Base-by-base conservation (phyloP, 2,797 vertebrate species). In the Apogon talboti region DNA sequence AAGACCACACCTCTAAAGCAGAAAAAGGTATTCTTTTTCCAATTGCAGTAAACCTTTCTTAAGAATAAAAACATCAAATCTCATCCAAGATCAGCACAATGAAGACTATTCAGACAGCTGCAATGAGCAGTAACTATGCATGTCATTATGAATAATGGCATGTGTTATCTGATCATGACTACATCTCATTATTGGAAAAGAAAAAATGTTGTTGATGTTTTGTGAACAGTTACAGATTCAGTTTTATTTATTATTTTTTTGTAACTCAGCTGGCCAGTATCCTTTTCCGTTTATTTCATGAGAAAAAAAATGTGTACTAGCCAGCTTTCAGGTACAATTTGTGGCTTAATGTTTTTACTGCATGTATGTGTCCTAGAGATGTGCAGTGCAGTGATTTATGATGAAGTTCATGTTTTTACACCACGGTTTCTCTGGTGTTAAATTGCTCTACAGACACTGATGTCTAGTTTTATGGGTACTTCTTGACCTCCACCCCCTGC, bases 1-100 rank as follows among this genome's bases (percentile, higher is more conserved):
- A 86, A 89, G 86, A 79, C 88, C 89, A 84, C 93, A 88, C 92
- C 92, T 91, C 38, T 71, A 67, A 68, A 86, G 62, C 38, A 86
- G 2, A 68, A 58, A 81, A 4, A 66, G 6, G 3, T 2, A 4
- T 11, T 46, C 2, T 35, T 8, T 73, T 0, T 77, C 45, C 8
- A 56, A 52, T 16, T 61, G 8, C n/a, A 10, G 49, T 1, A 30
- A 52, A 6, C 13, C 2, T 40, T 28, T 12, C 2, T 11, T 16
- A 5, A 10, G 49, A 44, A 37, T 45, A 14, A 7, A 45, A 18
- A 37, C 10, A 48, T 24, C 30, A 0, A 28, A n/a, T 47, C n/a
- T 35, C 5, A 52, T 2, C 4, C 8, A 28, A 13, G 11, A 21
- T 68, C 38, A 57, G 53, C 1, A 19, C 19, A 0, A 57, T 33